Base-by-base conservation (phyloP, 2,113 vertebrate species). In the Danionella cerebrum region DNA sequence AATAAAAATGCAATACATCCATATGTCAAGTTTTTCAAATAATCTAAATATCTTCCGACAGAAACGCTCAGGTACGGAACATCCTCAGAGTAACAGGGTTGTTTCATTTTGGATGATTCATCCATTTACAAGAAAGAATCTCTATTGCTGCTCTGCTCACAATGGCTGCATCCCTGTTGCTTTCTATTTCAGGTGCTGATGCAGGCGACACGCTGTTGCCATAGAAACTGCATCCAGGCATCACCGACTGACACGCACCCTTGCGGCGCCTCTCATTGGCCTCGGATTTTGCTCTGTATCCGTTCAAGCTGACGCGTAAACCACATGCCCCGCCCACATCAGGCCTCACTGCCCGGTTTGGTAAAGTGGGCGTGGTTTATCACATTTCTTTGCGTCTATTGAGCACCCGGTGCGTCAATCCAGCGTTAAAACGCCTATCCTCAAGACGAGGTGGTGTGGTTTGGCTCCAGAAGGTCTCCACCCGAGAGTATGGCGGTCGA, bases 401-500 rank as follows among this genome's bases (percentile, higher is more conserved):
- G 75, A 51, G 11, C 25, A 27, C 4, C 5, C 21, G 13, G 18
- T 5, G 13, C 67, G 44, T 73, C 74, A 64, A 38, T 21, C 24
- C 65, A 44, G 53, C 42, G 52, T 55, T 35, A 50, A 27, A 11
- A 48, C 60, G 42, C 73, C 59, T 69, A 73, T 89, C 89, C 87
- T 84, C 84, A 67, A 84, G 80, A 82, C 85, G 85, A 81, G 79
- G 69, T 60, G 74, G 39, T 64, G 80, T 76, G 80, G 73, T 75
- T 67, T 79, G 80, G 82, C 83, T 80, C 80, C 77, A 76, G 83
- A 77, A 82, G 80, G 82, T 87, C 84, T 85, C 86, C 85, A 81
- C 84, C 88, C 85, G 86, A 87, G 82, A 88, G 84, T 83, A 88
- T 89, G 88, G 86, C 86, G 83, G 80, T 79, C n/a, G 47, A 38